These are phyloP conservation scores for Siniperca knerii DNA, from an alignment of 2,113 vertebrate genomes.

Conservation along the genomic window DNA sequence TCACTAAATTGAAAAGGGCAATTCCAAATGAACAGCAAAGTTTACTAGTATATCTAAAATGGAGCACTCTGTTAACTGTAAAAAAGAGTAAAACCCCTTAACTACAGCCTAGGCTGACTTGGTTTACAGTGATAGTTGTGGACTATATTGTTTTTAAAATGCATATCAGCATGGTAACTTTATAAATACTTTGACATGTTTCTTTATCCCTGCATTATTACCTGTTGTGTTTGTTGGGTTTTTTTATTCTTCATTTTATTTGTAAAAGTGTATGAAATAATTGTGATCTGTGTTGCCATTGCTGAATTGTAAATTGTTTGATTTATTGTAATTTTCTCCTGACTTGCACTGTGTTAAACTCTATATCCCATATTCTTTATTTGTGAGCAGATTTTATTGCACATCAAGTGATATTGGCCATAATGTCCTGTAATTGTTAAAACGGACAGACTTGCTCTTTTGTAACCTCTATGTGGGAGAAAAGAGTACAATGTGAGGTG, in stretches of 20 bases:
- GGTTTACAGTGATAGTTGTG: constrained; percentile 13
- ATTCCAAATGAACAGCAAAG: not conserved
- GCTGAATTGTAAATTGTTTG: constrained; percentile 6
- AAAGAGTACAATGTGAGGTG: not conserved
- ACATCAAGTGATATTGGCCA: not conserved
- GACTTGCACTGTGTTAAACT: constrained; percentile 20
- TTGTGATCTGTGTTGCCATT: not conserved
- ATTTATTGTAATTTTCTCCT: constrained; percentile 8
- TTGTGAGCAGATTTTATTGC: constrained; percentile 21
- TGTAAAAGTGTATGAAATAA: not conserved
- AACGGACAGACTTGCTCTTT: not conserved
- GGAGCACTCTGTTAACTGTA: not conserved
- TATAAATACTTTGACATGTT: not conserved
- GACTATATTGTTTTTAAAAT: not conserved
- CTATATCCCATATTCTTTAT: not conserved
- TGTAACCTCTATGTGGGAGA: not conserved
- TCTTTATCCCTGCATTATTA: not conserved
- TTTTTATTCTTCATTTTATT: not conserved
- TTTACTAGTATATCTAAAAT: not conserved
- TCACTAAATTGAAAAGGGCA: not conserved
- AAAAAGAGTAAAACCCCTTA: not conserved
- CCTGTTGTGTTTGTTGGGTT: not conserved
- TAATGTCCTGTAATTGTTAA: not conserved
- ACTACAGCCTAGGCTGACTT: not conserved
- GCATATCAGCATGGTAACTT: not conserved